These are phyloP conservation scores for Meteorus cinctellus DNA, from an alignment of 2,888 invertebrate species.

Conservation along the genomic window DNA sequence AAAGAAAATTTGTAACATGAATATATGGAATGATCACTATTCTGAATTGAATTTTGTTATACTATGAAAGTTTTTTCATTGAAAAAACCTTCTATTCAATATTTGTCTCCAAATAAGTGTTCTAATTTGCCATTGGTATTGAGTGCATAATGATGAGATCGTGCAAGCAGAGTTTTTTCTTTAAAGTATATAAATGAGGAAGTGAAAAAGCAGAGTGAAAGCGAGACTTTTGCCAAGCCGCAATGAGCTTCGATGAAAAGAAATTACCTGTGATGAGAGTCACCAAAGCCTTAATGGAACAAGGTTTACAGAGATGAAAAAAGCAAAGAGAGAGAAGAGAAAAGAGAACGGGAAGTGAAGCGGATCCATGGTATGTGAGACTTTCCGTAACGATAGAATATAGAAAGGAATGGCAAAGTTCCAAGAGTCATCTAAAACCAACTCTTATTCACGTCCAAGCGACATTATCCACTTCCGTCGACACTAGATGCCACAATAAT, in stretches of 20 bases:
- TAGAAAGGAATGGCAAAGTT: slow-evolving; percentile 45
- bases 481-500: slow-evolving; percentile 31
- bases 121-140: background rate
- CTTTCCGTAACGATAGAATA: slow-evolving; percentile 16
- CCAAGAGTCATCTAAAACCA: slow-evolving; percentile 46
- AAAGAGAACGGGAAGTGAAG: background rate
- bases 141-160: background rate
- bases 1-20: background rate
- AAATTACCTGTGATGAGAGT: slow-evolving; percentile 50
- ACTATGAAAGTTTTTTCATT: background rate
- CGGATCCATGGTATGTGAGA: background rate
- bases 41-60: background rate
- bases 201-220: slow-evolving; percentile 20
- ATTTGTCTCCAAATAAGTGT: background rate
- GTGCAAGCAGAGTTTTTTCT: background rate
- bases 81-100: background rate
- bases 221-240: slow-evolving; percentile 49
- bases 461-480: slow-evolving; percentile 40
- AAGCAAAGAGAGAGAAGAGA: background rate
- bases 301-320: background rate
- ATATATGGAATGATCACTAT: background rate
- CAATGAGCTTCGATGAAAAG: slow-evolving; percentile 49
- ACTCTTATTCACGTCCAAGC: slow-evolving; percentile 18
- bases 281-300: slow-evolving; percentile 21
- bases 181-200: background rate